Evolutionary conservation across 2,888 invertebrate genomes (phyloP).

Genomic region (Andrena bicolor): DNA sequence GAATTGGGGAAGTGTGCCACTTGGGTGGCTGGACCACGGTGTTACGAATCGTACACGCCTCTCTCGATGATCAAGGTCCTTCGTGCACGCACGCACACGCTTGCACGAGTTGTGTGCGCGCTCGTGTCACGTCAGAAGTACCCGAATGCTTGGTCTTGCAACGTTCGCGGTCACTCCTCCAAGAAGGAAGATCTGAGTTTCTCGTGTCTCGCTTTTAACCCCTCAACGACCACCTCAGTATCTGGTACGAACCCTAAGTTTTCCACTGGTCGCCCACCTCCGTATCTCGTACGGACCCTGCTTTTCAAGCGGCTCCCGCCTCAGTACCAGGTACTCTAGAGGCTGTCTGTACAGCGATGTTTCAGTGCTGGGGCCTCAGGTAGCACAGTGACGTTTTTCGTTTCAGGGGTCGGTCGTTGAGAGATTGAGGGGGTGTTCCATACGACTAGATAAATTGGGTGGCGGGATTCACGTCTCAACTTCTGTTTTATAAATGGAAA

Average conservation of each 20-base stretch:
- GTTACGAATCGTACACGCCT: constrained; percentile 36
- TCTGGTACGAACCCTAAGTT: no score
- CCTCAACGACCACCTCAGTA: no score
- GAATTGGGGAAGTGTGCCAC: constrained; percentile 64
- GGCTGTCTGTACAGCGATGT: no score
- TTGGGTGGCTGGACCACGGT: constrained; percentile 26
- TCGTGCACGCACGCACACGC: not conserved
- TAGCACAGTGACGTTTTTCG: no score
- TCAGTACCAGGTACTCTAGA: no score
- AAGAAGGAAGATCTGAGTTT: constrained; percentile 23
- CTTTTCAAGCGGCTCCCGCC: no score
- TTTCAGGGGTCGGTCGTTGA: no score
- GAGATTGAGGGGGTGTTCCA: no score
- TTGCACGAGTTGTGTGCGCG: not conserved
- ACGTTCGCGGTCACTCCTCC: constrained; percentile 26
- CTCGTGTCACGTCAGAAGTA: not conserved
- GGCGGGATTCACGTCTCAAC: not conserved
- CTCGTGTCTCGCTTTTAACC: constrained; percentile 17
- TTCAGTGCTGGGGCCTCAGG: no score
- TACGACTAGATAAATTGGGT: constrained; percentile 14
- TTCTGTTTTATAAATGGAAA: constrained; percentile 7
- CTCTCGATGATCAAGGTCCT: constrained; percentile 34
- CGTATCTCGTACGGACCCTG: no score
- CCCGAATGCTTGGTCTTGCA: constrained; percentile 17
- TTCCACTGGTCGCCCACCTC: no score